A percentile compares a stretch with the other conserved stretches of the same genome.
phyloP scores from a whole-genome alignment of 2,797 vertebrate genomes.

The Rallus crepitans region DNA sequence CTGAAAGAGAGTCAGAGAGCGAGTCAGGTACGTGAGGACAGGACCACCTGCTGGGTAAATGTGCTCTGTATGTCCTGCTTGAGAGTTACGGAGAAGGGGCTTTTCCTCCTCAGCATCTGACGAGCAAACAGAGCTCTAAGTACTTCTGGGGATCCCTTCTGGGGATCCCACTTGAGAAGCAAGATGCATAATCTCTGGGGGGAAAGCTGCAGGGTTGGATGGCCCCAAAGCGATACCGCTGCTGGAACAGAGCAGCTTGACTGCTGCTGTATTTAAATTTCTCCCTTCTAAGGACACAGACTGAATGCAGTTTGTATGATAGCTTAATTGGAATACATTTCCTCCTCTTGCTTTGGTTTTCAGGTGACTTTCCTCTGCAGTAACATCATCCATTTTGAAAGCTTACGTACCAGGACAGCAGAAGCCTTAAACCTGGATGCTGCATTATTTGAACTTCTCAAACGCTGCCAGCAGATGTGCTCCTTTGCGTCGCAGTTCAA shows the following conservation, averaged over 20 bases:
- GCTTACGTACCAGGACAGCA: constrained; percentile 92
- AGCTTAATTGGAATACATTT: neutral
- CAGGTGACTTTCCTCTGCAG: constrained; percentile 96
- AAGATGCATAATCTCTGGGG: neutral
- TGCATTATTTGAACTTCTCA: constrained; percentile 93
- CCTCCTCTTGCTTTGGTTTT: neutral
- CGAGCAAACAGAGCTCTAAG: neutral
- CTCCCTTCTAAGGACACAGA: neutral
- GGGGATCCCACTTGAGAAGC: neutral
- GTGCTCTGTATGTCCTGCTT: neutral
- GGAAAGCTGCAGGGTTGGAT: neutral
- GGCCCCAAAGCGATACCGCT: neutral
- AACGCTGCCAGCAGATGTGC: constrained; percentile 96
- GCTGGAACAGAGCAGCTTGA: neutral
- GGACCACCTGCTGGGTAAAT: neutral
- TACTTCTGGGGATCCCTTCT: neutral
- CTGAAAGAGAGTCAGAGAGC: constrained; percentile 94
- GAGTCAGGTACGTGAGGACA: constrained; percentile 84
- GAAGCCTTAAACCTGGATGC: constrained; percentile 94
- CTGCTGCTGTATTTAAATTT: neutral
- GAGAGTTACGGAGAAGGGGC: neutral
- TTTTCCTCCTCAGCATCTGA: neutral
- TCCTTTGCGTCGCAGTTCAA: constrained; percentile 96
- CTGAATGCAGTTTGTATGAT: neutral
- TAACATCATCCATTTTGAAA: constrained; percentile 97